Evolutionary conservation across 2,797 vertebrate genomes (phyloP), one percentile per base, ranked within the genome.

Genomic region (Anguilla anguilla): DNA sequence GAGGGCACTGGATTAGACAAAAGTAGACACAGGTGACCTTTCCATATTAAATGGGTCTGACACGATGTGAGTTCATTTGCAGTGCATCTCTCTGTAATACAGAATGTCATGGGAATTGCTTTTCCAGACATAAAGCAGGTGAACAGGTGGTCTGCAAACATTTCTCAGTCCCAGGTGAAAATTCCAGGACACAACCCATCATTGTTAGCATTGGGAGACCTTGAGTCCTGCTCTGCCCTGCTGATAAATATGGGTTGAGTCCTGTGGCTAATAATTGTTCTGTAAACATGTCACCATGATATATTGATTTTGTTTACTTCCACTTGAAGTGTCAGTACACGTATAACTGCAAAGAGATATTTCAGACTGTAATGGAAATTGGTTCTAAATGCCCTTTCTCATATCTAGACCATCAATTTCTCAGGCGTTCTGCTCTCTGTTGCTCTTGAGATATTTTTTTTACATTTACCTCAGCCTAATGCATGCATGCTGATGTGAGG

Each of bases 241-340:
- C 46, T 79, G 74, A 79, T 79, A 1, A 79, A 25, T 79, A 31
- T 31, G 28, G 69, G 64, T 35, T 74, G 13, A 39, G 72, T 31
- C 72, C 72, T 74, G 72, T 74, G 72, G 72, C 31, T 74, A 39
- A 39, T 74, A 39, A 74, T 77, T 77, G 10, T 39, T 28, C 69
- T 72, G 69, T 11, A 72, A 72, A 72, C 39, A 15, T 19, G 74
- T 46, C 2, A 43, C 74, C 74, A 79, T 79, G 35, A 43, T 25
- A 46, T 79, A 79, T 79, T 43, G 39, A 79, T 79, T 79, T 79
- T 79, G 17, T 79, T 22, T 19, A 79, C 74, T 79, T 43, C 74
- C 74, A 6, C 74, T 79, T 7, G 31, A 79, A 46, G 69, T 31
- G 69, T 31, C 3, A 72, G 35, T 43, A 43, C 69, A 35, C 39